Percentiles rank a stretch among this genome's conserved stretches.
These are phyloP conservation scores for Apteryx mantelli DNA, from an alignment of 2,113 vertebrate species.

Conservation along the genomic window DNA sequence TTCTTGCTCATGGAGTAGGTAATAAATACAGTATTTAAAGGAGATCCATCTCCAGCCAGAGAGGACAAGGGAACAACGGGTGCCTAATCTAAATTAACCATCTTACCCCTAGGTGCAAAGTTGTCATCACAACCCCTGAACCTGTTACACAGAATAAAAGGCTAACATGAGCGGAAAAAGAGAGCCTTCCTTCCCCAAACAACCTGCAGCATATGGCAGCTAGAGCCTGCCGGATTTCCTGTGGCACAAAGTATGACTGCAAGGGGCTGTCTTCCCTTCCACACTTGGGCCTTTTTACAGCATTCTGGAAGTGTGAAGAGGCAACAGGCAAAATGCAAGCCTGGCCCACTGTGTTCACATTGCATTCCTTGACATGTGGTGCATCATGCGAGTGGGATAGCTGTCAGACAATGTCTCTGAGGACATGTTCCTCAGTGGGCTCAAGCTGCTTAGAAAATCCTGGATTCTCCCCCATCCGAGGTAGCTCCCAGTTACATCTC, in stretches of 20 bases:
- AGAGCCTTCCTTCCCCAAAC: neutral
- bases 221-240: neutral
- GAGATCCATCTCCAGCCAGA: slow-evolving; percentile 2
- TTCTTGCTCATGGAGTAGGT: neutral
- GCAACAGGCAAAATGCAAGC: neutral
- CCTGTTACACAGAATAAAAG: slow-evolving; percentile 13
- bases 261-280: slow-evolving; percentile 9
- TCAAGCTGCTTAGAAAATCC: neutral
- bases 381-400: neutral
- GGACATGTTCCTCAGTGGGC: neutral
- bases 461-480: neutral
- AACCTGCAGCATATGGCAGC: slow-evolving; percentile 32
- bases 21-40: neutral
- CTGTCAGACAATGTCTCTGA: slow-evolving; percentile 23
- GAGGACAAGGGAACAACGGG: slow-evolving; percentile 35
- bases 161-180: neutral
- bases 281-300: neutral
- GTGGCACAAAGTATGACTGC: neutral
- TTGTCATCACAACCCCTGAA: slow-evolving; percentile 2
- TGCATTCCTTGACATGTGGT: slow-evolving; percentile 1
- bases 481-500: neutral
- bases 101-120: slow-evolving; percentile 14
- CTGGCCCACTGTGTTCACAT: neutral
- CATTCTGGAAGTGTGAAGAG: neutral
- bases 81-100: neutral